Evolutionary conservation across 2,888 invertebrate species (phyloP).

Genomic region (Drosophila putrida): DNA sequence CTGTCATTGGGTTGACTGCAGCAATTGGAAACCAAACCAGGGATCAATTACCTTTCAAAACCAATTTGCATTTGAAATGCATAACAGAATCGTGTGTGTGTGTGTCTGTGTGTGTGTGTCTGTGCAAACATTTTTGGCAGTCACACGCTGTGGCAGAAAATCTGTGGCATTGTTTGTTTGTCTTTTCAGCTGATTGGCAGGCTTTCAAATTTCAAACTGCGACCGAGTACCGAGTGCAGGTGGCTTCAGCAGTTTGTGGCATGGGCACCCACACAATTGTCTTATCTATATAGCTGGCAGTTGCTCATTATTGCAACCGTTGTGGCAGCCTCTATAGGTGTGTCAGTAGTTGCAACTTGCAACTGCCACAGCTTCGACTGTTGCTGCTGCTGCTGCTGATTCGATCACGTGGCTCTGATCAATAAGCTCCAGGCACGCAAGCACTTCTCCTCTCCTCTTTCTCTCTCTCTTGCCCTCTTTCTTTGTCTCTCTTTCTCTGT

Average conservation of each 20-base stretch:
- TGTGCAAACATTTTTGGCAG: slow-evolving; percentile 72
- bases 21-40: slow-evolving; percentile 22
- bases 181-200: slow-evolving; percentile 70
- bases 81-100: slow-evolving; percentile 76
- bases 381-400: slow-evolving; percentile 39
- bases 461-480: slow-evolving; percentile 1
- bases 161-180: slow-evolving; percentile 34
- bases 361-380: slow-evolving; percentile 41
- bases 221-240: slow-evolving; percentile 62
- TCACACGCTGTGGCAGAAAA: slow-evolving; percentile 60
- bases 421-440: slow-evolving; percentile 82
- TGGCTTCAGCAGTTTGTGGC: slow-evolving; percentile 53
- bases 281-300: slow-evolving; percentile 60
- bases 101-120: slow-evolving; percentile 60
- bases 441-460: slow-evolving; percentile 31
- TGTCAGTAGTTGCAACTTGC: slow-evolving; percentile 83
- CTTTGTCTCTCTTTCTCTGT: slow-evolving; percentile 18
- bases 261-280: slow-evolving; percentile 69
- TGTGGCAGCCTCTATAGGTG: slow-evolving; percentile 68
- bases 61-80: slow-evolving; percentile 81
- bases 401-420: slow-evolving; percentile 80
- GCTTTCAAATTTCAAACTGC: slow-evolving; percentile 62
- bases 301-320: slow-evolving; percentile 78
- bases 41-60: slow-evolving; percentile 80
- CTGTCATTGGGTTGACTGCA: slow-evolving; percentile 59